Conservation (phyloP, 2,113 vertebrate species). For the Oxygymnocypris stewartii region DNA sequence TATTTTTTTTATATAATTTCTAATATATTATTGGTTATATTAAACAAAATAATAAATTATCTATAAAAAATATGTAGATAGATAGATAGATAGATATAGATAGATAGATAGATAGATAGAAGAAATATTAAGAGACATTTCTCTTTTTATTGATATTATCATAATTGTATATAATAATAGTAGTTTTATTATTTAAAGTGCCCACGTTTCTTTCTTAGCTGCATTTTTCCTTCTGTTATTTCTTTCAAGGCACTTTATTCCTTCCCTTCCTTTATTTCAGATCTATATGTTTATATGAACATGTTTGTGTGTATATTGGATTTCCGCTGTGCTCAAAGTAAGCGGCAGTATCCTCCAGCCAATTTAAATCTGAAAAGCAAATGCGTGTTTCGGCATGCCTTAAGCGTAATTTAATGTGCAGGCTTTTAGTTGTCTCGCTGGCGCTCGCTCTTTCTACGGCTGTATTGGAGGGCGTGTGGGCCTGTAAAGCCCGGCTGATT, state of each 20-base stretch:
- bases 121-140: too few species aligned
- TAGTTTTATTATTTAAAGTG: too few species aligned
- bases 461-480: slow-evolving; percentile 42
- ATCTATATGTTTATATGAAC: slow-evolving; percentile 15
- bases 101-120: too few species aligned
- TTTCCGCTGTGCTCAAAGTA: slow-evolving; percentile 68
- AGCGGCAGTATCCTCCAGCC: slow-evolving; percentile 63
- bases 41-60: too few species aligned
- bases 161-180: too few species aligned
- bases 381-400: slow-evolving; percentile 59
- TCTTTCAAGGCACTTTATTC: background rate
- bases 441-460: background rate
- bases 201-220: background rate
- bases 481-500: slow-evolving; percentile 66
- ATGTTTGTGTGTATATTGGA: slow-evolving; percentile 7
- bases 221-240: background rate
- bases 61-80: too few species aligned
- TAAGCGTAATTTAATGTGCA: slow-evolving; percentile 67
- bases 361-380: slow-evolving; percentile 66
- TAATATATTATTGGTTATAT: too few species aligned
- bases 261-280: background rate
- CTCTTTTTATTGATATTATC: too few species aligned
- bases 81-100: too few species aligned
- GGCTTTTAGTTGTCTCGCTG: slow-evolving; percentile 64
- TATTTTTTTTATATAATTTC: too few species aligned